A percentile compares a stretch with the other conserved stretches of the same genome.
Evolutionary conservation across 2,888 invertebrate genomes (phyloP).

Genomic region (Pachliopta kotzebuea): DNA sequence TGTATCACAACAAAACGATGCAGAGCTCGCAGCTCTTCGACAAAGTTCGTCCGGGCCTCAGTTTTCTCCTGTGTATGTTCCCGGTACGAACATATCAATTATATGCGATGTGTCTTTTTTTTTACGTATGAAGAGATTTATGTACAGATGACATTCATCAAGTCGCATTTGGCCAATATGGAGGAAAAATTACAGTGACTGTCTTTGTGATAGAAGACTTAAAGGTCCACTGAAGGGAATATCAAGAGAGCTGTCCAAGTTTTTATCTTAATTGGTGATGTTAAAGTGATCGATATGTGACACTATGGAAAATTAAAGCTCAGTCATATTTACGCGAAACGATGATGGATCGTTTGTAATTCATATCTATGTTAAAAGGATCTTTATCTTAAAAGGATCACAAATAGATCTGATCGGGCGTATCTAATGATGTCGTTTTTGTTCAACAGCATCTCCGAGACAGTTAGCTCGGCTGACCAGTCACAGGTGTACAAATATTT

Average conservation of each 20-base stretch:
- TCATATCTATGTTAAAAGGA: neutral
- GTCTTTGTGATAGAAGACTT: no score
- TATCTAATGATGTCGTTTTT: conserved; percentile 30
- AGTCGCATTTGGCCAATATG: no score
- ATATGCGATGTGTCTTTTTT: neutral
- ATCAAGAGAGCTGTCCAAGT: no score
- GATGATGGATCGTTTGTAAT: neutral
- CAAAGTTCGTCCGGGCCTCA: neutral
- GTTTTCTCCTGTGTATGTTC: neutral
- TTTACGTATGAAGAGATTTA: no score
- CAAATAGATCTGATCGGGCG: conserved; percentile 30
- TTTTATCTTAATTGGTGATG: no score
- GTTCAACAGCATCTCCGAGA: conserved; percentile 8
- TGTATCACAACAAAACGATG: neutral
- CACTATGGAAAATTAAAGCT: no score
- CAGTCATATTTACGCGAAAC: no score
- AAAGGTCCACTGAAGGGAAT: no score
- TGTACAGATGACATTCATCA: no score
- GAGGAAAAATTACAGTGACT: no score
- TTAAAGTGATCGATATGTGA: no score
- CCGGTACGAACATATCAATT: neutral
- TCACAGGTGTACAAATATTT: conserved; percentile 28
- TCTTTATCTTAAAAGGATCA: conserved; percentile 22
- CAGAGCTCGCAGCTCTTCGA: neutral
- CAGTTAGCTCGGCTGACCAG: conserved; percentile 17